Percentiles rank a stretch among this genome's conserved stretches.
Evolutionary conservation across 1,140 invertebrate genomes (phyloP).

Genomic region (Orius insidiosus): DNA sequence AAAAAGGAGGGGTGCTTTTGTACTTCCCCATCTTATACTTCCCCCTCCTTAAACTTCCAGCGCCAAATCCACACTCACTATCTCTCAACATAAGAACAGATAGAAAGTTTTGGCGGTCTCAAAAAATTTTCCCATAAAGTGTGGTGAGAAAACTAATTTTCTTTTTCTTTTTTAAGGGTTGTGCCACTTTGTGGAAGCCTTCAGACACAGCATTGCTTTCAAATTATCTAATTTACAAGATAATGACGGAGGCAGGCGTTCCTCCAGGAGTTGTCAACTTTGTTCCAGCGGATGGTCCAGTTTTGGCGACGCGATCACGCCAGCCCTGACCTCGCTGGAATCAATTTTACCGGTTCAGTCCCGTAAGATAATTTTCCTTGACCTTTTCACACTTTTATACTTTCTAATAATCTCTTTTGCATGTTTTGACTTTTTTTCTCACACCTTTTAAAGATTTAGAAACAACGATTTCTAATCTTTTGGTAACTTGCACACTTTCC

Average conservation of each 20-base stretch:
- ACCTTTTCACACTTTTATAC: too few relatives aligned
- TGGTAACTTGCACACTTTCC: not conserved
- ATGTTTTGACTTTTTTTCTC: too few relatives aligned
- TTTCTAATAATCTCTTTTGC: too few relatives aligned
- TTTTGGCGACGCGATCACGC: constrained; percentile 77
- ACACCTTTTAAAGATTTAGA: too few relatives aligned
- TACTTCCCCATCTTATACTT: too few relatives aligned
- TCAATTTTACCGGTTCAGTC: constrained; percentile 96
- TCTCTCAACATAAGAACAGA: too few relatives aligned
- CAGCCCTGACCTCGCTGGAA: constrained; percentile 71
- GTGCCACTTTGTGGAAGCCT: constrained; percentile 94
- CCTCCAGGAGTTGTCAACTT: constrained; percentile 96
- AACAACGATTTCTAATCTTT: not conserved
- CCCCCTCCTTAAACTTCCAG: too few relatives aligned
- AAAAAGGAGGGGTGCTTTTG: too few relatives aligned
- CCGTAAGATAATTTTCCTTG: constrained; percentile 37
- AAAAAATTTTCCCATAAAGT: too few relatives aligned
- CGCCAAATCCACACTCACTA: too few relatives aligned
- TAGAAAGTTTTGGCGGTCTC: too few relatives aligned
- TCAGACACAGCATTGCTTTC: constrained; percentile 94
- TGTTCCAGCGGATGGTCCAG: constrained; percentile 83
- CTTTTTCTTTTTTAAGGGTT: constrained; percentile 63
- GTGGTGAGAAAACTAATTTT: too few relatives aligned
- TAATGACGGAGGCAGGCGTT: constrained; percentile 81
- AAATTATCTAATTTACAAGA: constrained; percentile 88